Evolutionary conservation across 1,140 invertebrate genomes (phyloP).

Genomic region (Drosophila pruinosa): DNA sequence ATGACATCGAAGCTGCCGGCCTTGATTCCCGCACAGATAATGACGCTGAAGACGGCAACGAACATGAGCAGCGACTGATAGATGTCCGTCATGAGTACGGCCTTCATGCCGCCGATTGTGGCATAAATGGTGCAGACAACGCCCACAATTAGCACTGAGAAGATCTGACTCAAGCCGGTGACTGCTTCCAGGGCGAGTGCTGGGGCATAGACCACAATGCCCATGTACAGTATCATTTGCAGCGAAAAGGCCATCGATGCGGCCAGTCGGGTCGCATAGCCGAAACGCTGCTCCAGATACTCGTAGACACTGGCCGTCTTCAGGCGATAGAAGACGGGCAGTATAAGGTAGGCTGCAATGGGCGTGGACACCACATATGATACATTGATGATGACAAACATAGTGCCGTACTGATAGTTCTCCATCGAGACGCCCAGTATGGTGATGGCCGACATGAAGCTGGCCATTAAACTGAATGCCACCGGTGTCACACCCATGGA

Average conservation of each 20-base stretch:
- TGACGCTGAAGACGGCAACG: slow-evolving; percentile 88
- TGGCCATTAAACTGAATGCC: slow-evolving; percentile 94
- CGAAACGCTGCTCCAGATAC: slow-evolving; percentile 94
- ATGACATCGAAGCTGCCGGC: slow-evolving; percentile 87
- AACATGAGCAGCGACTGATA: slow-evolving; percentile 93
- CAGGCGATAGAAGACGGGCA: slow-evolving; percentile 95
- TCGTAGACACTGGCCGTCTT: slow-evolving; percentile 95
- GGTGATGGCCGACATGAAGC: slow-evolving; percentile 97
- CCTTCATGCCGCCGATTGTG: slow-evolving; percentile 94
- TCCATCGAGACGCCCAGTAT: slow-evolving; percentile 94
- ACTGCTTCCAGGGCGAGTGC: slow-evolving; percentile 94
- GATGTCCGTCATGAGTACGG: slow-evolving; percentile 93
- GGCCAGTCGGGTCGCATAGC: slow-evolving; percentile 86
- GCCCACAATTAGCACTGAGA: slow-evolving; percentile 91
- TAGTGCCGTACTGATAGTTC: slow-evolving; percentile 92
- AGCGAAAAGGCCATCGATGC: slow-evolving; percentile 91
- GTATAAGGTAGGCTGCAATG: slow-evolving; percentile 90
- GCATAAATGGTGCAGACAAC: slow-evolving; percentile 94
- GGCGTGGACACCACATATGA: slow-evolving; percentile 92
- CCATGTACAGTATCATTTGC: slow-evolving; percentile 95
- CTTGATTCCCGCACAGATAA: slow-evolving; percentile 87
- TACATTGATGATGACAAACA: slow-evolving; percentile 93
- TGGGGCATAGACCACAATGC: slow-evolving; percentile 96
- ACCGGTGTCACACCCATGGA: slow-evolving; percentile 87
- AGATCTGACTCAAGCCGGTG: slow-evolving; percentile 88